Base-by-base conservation (phyloP, 2,113 vertebrate genomes). In the Hydropotes inermis region DNA sequence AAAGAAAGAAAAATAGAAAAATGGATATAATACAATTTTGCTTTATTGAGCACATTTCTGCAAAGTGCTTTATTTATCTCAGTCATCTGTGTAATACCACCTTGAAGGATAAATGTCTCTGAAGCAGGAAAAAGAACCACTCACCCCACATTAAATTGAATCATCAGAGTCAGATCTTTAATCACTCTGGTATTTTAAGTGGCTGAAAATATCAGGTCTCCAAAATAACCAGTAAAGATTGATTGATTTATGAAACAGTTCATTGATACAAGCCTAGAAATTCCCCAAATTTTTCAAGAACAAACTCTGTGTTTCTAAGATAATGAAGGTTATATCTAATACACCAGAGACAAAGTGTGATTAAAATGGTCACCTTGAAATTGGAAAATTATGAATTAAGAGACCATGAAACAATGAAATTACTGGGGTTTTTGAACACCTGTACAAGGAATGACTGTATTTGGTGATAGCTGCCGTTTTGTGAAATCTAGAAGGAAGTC, bases 391-490 rank as follows among this genome's bases (percentile, higher is more conserved):
- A 39, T 90, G 91, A 90, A 87, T 47, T 88, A 0, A 67, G 87
- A 90, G 83, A 91, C 30, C 74, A 27, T 36, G 52, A 91, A 94
- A 91, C 55, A 54, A 54, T 30, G 58, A 96, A 87, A 67, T 50
- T 45, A 43, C 54, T 76, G 93, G 74, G 23, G 23, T 67, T 81
- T 84, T 79, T 57, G 82, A 93, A 95, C 85, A 97, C 97, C 97
- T 91, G 95, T 21, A 36, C 33, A 74, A 95, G 86, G 96, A 95
- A 95, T 12, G 85, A 45, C 67, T 90, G 23, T 9, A 30, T 30
- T 57, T 76, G 87, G 36, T 74, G 60, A 95, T 64, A 57, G 88
- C 67, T 96, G 93, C 92, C 91, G 61, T 95, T 96, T 96, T 95
- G 74, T 83, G 82, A 97, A 86, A 94, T 91, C 82, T 55, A 94